These are phyloP conservation scores for Trachelus tabidus DNA, from an alignment of 2,888 invertebrate genomes.

Conservation along the genomic window DNA sequence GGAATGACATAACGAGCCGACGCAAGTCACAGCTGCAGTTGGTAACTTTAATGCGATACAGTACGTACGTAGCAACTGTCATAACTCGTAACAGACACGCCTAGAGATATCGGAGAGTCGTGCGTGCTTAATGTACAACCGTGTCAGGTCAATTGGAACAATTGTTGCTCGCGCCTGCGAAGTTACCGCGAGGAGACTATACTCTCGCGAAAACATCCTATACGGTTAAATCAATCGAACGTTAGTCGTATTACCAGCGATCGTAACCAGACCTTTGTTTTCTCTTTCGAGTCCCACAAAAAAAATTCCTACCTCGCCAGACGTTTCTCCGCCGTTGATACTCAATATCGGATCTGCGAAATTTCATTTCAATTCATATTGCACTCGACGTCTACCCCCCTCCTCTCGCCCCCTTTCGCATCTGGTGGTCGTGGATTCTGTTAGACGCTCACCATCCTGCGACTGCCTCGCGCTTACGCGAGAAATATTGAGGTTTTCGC, in stretches of 20 bases:
- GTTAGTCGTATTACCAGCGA: not conserved
- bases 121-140: constrained; percentile 9
- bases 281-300: not conserved
- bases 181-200: not conserved
- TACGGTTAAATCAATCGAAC: not conserved
- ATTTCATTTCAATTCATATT: not conserved
- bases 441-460: not conserved
- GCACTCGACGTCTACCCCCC: not conserved
- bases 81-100: not conserved
- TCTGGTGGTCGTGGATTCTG: not conserved
- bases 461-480: not conserved
- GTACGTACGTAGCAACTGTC: not conserved
- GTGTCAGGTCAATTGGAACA: constrained; percentile 40
- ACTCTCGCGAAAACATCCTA: not conserved
- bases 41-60: constrained; percentile 18
- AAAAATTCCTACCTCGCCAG: not conserved
- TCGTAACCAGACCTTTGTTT: not conserved
- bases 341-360: not conserved
- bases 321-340: not conserved
- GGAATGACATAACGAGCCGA: constrained; percentile 32
- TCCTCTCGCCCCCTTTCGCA: too few relatives aligned
- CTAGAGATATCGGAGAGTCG: not conserved
- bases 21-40: constrained; percentile 21
- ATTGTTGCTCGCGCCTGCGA: not conserved
- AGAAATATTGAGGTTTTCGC: not conserved